Evolutionary conservation across 2,797 vertebrate genomes (phyloP), one percentile per base, ranked within the genome.

Genomic region (Diceros bicornis): DNA sequence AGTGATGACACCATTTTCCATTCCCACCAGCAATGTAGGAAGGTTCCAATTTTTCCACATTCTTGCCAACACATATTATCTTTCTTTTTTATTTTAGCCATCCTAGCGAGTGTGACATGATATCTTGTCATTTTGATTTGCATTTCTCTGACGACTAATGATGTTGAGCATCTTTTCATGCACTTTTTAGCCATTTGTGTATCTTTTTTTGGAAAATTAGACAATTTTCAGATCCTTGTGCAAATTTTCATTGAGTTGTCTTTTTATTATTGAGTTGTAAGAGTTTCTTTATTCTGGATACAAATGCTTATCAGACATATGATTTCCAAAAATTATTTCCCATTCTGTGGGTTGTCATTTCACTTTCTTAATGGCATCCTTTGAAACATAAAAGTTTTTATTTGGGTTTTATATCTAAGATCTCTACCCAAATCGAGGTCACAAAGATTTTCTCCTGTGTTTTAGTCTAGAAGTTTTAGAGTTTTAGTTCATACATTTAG

Each of bases 261-360:
- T 79, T 69, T 95, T 78, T 92, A 41, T 88, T 64, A 55, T 21
- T 52, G 34, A 94, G 94, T 72, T 81, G 16, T 72, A 55, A 72
- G 47, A 50, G 13, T 37, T 86, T 87, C 29, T 88, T 93, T 74
- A 77, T 79, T 88, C 11, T 52, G 64, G 11, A 75, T 85, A 68
- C 6, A 95, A 78, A 69, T 61, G 20, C 72, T 97, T 88, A 95
- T 87, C 8, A 72, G 34, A 75, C 74, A 72, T 4, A 93, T 61
- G 27, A 88, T 47, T 93, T 78, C 7, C 29, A 88, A 82, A 84
- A 79, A 57, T 81, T 69, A 32, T 68, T 27, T 92, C 59, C 62
- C 34, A 89, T 62, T 84, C 34, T 79, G 20, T 50, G 11, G 16
- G 16, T 93, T 89, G 8, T 55, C 52, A 79, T 83, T 74, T 88